phyloP scores from a whole-genome alignment of 2,888 invertebrate genomes.

The Sphaerophoria rueppellii region DNA sequence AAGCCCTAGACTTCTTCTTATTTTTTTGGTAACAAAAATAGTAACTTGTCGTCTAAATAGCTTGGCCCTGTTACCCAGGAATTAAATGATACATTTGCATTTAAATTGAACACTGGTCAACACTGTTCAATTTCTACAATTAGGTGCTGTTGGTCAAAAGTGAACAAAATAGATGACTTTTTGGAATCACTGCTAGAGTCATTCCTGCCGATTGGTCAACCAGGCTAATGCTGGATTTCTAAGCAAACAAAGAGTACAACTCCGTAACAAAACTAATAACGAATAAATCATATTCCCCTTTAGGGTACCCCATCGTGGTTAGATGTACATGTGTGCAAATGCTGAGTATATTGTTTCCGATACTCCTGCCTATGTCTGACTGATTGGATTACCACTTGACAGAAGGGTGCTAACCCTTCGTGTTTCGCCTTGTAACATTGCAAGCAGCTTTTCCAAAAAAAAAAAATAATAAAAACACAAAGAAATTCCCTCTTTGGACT shows the following conservation, averaged over 20 bases:
- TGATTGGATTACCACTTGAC: constrained; percentile 68
- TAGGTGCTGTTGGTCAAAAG: neutral
- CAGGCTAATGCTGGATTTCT: constrained; percentile 55
- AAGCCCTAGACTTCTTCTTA: neutral
- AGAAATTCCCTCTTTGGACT: neutral
- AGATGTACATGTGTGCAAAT: neutral
- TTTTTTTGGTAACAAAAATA: neutral
- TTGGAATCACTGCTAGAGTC: constrained; percentile 13
- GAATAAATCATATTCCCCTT: neutral
- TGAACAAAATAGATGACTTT: constrained; percentile 8
- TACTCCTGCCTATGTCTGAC: neutral
- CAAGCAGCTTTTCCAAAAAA: constrained; percentile 39
- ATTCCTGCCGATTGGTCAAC: constrained; percentile 51
- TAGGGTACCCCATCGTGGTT: neutral
- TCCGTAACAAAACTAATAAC: neutral
- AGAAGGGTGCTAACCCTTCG: constrained; percentile 61
- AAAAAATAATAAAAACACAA: constrained; percentile 1
- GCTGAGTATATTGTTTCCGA: neutral
- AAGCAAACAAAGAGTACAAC: constrained; percentile 28
- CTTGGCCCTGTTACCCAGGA: constrained; percentile 45
- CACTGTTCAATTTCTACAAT: neutral
- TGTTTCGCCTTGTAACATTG: constrained; percentile 29
- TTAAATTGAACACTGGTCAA: neutral
- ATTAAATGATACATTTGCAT: neutral
- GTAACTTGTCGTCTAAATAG: constrained; percentile 5